Evolutionary conservation across 2,113 vertebrate species (phyloP).

Genomic region (Semnornis frantzii): DNA sequence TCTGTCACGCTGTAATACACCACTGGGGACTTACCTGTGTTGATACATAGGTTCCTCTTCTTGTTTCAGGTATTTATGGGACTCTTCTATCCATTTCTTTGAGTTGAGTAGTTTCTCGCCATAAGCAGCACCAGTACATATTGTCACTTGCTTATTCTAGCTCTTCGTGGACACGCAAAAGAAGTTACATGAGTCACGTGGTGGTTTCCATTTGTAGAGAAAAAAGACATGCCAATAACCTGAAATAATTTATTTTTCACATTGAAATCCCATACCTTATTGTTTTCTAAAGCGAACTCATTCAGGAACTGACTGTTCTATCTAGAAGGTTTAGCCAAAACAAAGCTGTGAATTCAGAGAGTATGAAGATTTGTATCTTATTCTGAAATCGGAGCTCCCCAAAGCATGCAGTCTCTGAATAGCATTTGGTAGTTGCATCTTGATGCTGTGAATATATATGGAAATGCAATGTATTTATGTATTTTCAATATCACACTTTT

Average conservation of each 20-base stretch:
- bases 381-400: background rate
- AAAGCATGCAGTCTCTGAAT: background rate
- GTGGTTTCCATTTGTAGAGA: background rate
- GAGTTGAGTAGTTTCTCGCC: background rate
- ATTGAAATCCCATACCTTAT: background rate
- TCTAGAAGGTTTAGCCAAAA: background rate
- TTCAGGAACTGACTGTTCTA: background rate
- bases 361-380: background rate
- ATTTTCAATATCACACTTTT: background rate
- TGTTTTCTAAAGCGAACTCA: background rate
- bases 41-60: fast-evolving
- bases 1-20: fast-evolving
- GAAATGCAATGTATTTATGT: background rate
- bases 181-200: background rate
- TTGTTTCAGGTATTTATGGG: fast-evolving
- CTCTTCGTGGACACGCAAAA: fast-evolving
- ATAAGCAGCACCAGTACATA: fast-evolving
- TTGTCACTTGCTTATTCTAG: background rate
- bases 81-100: background rate
- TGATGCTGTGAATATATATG: background rate
- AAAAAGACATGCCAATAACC: background rate
- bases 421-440: background rate
- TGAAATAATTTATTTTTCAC: background rate
- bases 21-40: fast-evolving
- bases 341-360: background rate